These are phyloP conservation scores for Caenorhabditis sp. DNA, from an alignment of 2,888 invertebrate genomes.

Conservation along the genomic window DNA sequence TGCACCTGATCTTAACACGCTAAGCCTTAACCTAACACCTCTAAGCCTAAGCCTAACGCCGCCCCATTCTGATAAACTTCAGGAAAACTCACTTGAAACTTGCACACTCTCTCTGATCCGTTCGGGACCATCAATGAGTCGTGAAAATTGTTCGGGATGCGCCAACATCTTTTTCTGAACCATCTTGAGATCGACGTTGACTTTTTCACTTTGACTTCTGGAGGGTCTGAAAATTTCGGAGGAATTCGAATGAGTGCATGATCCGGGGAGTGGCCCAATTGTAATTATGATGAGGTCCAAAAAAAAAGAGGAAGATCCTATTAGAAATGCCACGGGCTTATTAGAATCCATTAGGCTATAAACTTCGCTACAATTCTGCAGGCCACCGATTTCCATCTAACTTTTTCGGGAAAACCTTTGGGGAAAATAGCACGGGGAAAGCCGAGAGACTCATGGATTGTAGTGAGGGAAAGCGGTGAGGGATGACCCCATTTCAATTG, in stretches of 20 bases:
- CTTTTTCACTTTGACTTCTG: background rate
- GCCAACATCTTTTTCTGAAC: conserved; percentile 56
- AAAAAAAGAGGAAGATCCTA: background rate
- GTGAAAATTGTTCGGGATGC: conserved; percentile 68
- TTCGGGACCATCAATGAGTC: conserved; percentile 75
- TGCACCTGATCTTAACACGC: no score
- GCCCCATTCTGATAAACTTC: no score
- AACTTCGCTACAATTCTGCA: conserved; percentile 15
- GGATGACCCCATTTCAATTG: conserved; percentile 51
- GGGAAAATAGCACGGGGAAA: background rate
- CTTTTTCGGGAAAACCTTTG: background rate
- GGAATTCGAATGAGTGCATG: background rate
- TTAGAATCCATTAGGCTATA: conserved; percentile 16
- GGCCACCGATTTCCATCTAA: conserved; percentile 8
- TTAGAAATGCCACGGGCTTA: background rate
- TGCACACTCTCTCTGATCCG: conserved; percentile 75
- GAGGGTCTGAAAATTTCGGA: background rate
- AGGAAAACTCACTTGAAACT: conserved; percentile 66
- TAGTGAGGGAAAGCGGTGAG: conserved; percentile 37
- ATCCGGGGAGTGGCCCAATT: no score
- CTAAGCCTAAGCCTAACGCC: no score
- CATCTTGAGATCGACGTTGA: conserved; percentile 3
- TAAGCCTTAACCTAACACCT: no score
- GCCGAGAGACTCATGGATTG: background rate
- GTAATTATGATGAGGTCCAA: no score